Evolutionary conservation across 2,113 vertebrate genomes (phyloP), one percentile per base, ranked within the genome.

Genomic region (Perognathus longimembris): DNA sequence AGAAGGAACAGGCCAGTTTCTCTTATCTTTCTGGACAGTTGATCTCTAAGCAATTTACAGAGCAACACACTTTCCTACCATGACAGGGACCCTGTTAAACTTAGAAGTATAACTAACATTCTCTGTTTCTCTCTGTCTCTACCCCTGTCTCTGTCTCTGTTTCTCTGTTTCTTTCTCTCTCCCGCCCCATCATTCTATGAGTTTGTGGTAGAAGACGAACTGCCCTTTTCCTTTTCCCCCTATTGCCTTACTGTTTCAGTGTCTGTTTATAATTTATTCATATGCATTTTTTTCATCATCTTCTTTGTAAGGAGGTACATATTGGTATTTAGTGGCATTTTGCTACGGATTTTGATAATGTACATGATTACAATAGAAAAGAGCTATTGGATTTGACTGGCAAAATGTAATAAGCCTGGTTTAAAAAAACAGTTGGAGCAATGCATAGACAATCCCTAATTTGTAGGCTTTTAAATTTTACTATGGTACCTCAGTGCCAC

Each of bases 151-250:
- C 59, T 61, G 7, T 26, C 7, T 61, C 21, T 61, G 7, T 24
- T 17, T 59, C 59, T 61, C 59, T 61, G 20, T 61, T 5, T 61
- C 59, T 21, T 5, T 26, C 24, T 26, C 59, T 61, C 59, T 21
- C 7, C 6, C 24, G 1, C 59, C 7, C 59, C 66, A 1, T 79
- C 24, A 21, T 2, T 18, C 26, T 59, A 15, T 1, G 2, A 7
- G 12, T 2, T 69, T 73, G 9, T 5, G n/a, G 40, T 45, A 30
- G 3, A 61, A 36, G 15, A 63, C 15, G 83, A 6, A 40, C 38
- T 36, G 6, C 24, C 28, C 54, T 12, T 61, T 10, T 76, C 22
- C 50, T 79, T 70, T 73, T 22, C 17, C 4, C 22, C 22, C 15
- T 22, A 71, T 28, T 7, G 15, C 10, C 66, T 80, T 66, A 22